Evolutionary conservation across 2,888 invertebrate species (phyloP), one percentile per base, ranked within the genome.

Genomic region (Iphiclides podalirius): DNA sequence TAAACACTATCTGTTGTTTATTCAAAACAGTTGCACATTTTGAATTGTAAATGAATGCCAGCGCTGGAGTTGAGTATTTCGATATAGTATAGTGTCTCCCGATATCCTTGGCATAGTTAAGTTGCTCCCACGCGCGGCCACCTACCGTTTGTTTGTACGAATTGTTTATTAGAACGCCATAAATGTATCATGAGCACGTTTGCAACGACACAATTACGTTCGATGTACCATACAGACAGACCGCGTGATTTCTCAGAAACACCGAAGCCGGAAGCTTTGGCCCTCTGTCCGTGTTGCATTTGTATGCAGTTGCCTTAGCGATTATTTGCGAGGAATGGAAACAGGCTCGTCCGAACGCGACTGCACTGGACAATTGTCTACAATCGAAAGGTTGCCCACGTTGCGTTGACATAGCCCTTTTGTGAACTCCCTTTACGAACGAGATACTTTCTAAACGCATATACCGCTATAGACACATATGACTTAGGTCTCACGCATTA

Each of bases 41-140:
- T 37, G 47, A 50, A 54, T 47, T 46, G 47, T 15, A 42, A 45
- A 48, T 48, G 43, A 28, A 41, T 33, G 14, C 36, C 40, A 34
- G 4, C 47, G 54, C 52, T 47, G 49, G 37, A 48, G 54, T 52
- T 52, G 60, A 58, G 51, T 57, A 55, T 60, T 62, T 61, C 54
- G 59, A 58, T n/a, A n/a, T n/a, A n/a, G n/a, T n/a, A n/a, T n/a
- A n/a, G 53, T 52, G 51, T 53, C 58, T 75, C 74, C 72, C 63
- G 65, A 55, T 54, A 79, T 76, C 83, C 84, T 84, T 84, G 84
- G 74, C 84, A 80, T 64, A 70, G 64, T 71, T 73, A 43, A 16
- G 13, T 31, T 51, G 59, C 65, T 63, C 81, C 81, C 72, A 79
- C 79, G 66, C 56, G 14, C 34, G 41, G 33, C 36, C 34, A 34